A percentile compares a stretch with the other conserved stretches of the same genome.
These are phyloP conservation scores for Murina feae DNA, from an alignment of 2,113 vertebrate genomes.

Conservation along the genomic window DNA sequence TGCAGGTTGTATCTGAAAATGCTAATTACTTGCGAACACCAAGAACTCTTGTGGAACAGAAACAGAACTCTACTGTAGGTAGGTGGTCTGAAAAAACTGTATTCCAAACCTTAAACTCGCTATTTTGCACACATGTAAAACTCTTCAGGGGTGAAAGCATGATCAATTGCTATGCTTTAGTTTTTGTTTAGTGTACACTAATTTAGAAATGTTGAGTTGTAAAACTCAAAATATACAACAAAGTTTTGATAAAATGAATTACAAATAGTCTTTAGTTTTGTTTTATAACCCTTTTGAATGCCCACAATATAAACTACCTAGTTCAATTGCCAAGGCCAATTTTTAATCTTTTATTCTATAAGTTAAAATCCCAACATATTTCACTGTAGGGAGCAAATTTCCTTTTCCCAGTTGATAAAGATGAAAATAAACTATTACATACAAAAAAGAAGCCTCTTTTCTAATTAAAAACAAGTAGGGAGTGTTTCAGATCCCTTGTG, in stretches of 20 bases:
- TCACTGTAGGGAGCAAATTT: slow-evolving; percentile 9
- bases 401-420: not conserved
- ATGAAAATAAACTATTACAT: not conserved
- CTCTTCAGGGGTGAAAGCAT: slow-evolving; percentile 61
- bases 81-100: slow-evolving; percentile 74
- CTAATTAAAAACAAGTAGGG: not conserved
- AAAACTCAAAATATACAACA: slow-evolving; percentile 28
- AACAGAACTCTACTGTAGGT: slow-evolving; percentile 87
- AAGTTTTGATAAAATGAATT: not conserved
- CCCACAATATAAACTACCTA: not conserved
- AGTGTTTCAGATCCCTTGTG: not conserved
- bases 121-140: slow-evolving; percentile 49
- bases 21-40: slow-evolving; percentile 84
- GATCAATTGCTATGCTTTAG: slow-evolving; percentile 60
- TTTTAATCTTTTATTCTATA: slow-evolving; percentile 17
- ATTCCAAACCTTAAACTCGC: slow-evolving; percentile 23
- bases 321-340: not conserved
- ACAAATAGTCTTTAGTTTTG: slow-evolving; percentile 19
- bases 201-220: slow-evolving; percentile 44
- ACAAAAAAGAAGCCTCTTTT: not conserved
- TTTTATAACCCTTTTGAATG: not conserved
- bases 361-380: not conserved
- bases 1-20: slow-evolving; percentile 89
- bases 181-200: slow-evolving; percentile 4
- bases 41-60: slow-evolving; percentile 88